Percentiles rank a stretch among this genome's conserved stretches.
Conservation (phyloP, 2,113 vertebrate genomes). For the Desmodus rotundus region DNA sequence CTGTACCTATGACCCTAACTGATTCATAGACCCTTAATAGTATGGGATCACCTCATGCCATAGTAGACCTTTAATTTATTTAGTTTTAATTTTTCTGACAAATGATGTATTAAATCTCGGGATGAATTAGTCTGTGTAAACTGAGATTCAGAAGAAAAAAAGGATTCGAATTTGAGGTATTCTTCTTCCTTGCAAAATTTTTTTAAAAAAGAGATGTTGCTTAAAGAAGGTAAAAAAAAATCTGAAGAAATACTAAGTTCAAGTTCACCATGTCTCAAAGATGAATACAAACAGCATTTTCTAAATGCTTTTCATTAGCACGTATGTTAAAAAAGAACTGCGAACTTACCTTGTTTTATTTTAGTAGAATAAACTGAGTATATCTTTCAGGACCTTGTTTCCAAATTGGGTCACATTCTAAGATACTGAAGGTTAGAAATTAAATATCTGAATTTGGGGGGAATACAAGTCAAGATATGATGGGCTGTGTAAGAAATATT, state of each 20-base stretch:
- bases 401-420: not conserved
- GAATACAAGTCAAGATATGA: not conserved
- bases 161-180: not conserved
- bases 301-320: not conserved
- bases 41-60: not conserved
- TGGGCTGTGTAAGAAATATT: not conserved
- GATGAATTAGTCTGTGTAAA: not conserved
- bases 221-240: not conserved
- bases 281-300: not conserved
- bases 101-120: not conserved
- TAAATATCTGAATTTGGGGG: not conserved
- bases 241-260: not conserved
- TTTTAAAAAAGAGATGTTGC: not conserved
- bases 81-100: slow-evolving; percentile 12
- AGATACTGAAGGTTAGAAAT: not conserved
- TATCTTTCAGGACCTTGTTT: not conserved
- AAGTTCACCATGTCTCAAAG: not conserved
- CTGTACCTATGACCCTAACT: not conserved
- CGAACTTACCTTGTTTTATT: not conserved
- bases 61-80: not conserved
- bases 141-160: not conserved
- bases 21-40: not conserved
- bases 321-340: not conserved
- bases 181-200: not conserved
- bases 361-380: not conserved